Evolutionary conservation across 2,797 vertebrate species (phyloP).

Genomic region (Acanthis flammea): DNA sequence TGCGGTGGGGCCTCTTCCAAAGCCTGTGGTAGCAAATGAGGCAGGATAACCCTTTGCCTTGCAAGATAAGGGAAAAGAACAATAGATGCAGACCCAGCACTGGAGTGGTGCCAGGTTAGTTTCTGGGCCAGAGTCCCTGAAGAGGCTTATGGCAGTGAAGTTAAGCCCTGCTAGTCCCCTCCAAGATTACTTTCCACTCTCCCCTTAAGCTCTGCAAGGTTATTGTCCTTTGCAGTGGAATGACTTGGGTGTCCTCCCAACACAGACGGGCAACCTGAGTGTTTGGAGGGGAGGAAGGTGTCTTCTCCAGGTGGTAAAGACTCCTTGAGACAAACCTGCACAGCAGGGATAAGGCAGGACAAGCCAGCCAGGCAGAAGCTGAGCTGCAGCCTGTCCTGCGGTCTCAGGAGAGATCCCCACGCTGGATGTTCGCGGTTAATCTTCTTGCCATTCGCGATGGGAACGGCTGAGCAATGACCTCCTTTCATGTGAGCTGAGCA

Average conservation of each 20-base stretch:
- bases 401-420: neutral
- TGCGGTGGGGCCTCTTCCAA: neutral
- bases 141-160: conserved; percentile 14
- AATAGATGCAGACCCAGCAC: conserved; percentile 34
- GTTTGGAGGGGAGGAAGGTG: neutral
- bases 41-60: conserved; percentile 26
- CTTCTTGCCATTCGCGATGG: neutral
- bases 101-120: conserved; percentile 32
- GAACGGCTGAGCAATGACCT: conserved; percentile 50
- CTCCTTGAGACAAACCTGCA: neutral
- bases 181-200: conserved; percentile 8
- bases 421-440: neutral
- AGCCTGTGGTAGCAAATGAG: conserved; percentile 17
- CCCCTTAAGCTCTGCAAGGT: conserved; percentile 25
- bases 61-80: conserved; percentile 40
- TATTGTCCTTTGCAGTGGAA: conserved; percentile 3
- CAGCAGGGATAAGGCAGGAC: neutral
- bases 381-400: neutral
- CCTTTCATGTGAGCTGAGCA: conserved; percentile 32
- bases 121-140: neutral
- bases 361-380: neutral
- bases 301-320: neutral
- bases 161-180: conserved; percentile 22
- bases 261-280: neutral
- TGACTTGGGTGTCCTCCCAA: neutral